A percentile compares a stretch with the other conserved stretches of the same genome.
Conservation (phyloP, 2,113 vertebrate species). For the Nerophis lumbriciformis region DNA sequence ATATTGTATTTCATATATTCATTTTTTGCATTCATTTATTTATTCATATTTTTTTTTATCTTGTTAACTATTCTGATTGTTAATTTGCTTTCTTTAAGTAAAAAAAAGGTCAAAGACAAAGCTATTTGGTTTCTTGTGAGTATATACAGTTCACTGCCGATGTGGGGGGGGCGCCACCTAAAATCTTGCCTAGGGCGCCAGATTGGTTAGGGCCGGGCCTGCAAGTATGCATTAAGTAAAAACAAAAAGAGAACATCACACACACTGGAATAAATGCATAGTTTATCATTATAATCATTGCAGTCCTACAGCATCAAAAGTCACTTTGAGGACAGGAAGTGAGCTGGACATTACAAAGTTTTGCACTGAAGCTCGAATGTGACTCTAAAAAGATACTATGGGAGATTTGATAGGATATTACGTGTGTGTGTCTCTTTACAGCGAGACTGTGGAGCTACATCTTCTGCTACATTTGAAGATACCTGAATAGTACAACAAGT, state of each 20-base stretch:
- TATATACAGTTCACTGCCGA: too few species aligned
- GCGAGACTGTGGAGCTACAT: background rate
- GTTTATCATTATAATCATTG: constrained; percentile 57
- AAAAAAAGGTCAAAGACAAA: too few species aligned
- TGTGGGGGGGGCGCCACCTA: too few species aligned
- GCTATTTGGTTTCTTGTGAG: too few species aligned
- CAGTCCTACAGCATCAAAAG: constrained; percentile 52
- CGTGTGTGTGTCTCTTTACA: background rate
- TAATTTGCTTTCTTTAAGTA: too few species aligned
- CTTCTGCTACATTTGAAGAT: background rate
- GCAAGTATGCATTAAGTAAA: too few species aligned
- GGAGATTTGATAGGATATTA: background rate
- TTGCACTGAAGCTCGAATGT: background rate
- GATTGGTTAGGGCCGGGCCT: too few species aligned
- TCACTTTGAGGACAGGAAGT: constrained; percentile 34
- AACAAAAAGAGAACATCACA: constrained; percentile 35
- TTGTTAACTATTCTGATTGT: too few species aligned
- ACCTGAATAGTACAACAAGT: constrained; percentile 6
- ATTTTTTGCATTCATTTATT: too few species aligned
- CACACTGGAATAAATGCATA: constrained; percentile 66
- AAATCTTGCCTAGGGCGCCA: too few species aligned
- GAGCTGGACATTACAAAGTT: constrained; percentile 7
- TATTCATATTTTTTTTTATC: too few species aligned
- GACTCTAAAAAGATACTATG: background rate
- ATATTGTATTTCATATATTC: too few species aligned